Evolutionary conservation across 2,797 vertebrate species (phyloP).

Genomic region (Hoplostethus atlanticus): DNA sequence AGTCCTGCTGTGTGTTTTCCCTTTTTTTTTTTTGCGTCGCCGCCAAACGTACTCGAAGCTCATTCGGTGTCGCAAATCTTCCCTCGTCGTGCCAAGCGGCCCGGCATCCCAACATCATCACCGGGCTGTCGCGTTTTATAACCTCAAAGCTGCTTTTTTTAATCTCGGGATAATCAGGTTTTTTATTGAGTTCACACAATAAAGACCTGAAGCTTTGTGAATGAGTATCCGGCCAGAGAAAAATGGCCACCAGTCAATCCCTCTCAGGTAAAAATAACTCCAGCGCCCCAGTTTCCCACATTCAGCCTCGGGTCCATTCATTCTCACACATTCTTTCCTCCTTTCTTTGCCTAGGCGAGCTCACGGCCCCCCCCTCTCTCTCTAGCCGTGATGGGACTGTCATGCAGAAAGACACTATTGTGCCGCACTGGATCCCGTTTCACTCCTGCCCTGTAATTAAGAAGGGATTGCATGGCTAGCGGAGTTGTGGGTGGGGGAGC

Average conservation of each 20-base stretch:
- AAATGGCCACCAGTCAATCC: constrained; percentile 51
- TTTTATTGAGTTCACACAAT: constrained; percentile 41
- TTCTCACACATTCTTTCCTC: constrained; percentile 80
- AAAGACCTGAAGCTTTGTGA: constrained; percentile 54
- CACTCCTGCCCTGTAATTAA: constrained; percentile 85
- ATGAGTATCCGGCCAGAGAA: constrained; percentile 35
- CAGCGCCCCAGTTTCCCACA: constrained; percentile 70
- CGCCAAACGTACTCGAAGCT: constrained; percentile 5
- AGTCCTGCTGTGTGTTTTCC: not conserved
- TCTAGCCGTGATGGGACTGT: constrained; percentile 79
- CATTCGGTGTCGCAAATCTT: not conserved
- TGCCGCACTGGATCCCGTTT: constrained; percentile 81
- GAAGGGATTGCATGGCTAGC: constrained; percentile 79
- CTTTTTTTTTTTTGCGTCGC: not conserved
- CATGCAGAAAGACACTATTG: constrained; percentile 87
- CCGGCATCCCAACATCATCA: not conserved
- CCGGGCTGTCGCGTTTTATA: not conserved
- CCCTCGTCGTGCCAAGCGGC: not conserved
- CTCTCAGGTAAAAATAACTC: constrained; percentile 77
- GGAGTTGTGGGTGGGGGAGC: constrained; percentile 61
- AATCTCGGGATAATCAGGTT: constrained; percentile 29
- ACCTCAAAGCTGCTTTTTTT: constrained; percentile 34
- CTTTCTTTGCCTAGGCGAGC: constrained; percentile 67
- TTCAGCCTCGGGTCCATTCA: constrained; percentile 70
- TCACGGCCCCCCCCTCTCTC: constrained; percentile 40